These are phyloP conservation scores for Belgica antarctica DNA, from an alignment of 2,888 invertebrate species.

Conservation along the genomic window DNA sequence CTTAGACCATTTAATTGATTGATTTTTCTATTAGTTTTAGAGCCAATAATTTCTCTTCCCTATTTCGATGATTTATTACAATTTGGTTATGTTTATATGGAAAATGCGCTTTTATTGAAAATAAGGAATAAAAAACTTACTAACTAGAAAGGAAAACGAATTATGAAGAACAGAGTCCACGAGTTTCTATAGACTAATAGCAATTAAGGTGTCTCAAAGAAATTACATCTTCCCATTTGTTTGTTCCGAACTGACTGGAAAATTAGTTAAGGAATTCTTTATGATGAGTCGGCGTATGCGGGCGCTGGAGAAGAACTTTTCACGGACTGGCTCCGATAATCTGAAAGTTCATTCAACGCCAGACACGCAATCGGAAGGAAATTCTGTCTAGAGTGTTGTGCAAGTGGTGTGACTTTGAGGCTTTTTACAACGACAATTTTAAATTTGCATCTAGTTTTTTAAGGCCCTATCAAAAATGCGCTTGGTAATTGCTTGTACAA, in stretches of 20 bases:
- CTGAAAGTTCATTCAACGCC: no score
- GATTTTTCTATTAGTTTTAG: conserved; percentile 3
- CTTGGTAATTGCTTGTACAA: background rate
- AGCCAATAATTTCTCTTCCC: no score
- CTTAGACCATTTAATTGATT: conserved; percentile 15
- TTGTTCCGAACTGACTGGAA: background rate
- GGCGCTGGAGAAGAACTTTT: no score
- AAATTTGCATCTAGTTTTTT: conserved; percentile 11
- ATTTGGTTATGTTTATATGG: conserved; percentile 15
- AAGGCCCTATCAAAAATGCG: background rate
- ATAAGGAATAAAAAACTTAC: conserved; percentile 22
- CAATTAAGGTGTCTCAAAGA: background rate
- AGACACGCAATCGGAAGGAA: no score
- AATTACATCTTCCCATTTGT: conserved; percentile 14
- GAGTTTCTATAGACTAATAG: conserved; percentile 14
- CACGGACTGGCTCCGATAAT: no score
- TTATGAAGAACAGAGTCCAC: background rate
- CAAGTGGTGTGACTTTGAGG: background rate
- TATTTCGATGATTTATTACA: conserved; percentile 2
- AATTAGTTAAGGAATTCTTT: background rate
- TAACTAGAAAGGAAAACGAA: conserved; percentile 13
- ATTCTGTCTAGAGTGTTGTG: no score
- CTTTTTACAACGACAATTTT: conserved; percentile 15
- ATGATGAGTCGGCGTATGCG: no score
- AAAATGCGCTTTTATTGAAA: conserved; percentile 18